phyloP scores from a whole-genome alignment of 2,797 vertebrate genomes.

The Gouania willdenowi region DNA sequence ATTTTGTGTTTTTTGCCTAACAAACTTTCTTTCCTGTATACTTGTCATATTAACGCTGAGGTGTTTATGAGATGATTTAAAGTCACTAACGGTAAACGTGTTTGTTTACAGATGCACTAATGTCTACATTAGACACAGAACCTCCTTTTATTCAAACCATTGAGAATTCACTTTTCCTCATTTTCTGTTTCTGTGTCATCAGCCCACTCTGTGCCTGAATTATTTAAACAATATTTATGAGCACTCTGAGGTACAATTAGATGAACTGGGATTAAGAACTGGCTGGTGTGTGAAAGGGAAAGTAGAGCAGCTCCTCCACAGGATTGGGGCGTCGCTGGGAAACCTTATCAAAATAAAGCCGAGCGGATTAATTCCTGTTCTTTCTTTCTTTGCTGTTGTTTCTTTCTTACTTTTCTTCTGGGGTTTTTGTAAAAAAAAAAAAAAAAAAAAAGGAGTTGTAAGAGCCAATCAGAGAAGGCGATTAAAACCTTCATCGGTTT shows the following conservation, averaged over 20 bases:
- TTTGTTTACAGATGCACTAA: too few species aligned
- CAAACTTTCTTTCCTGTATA: too few species aligned
- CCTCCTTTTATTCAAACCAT: too few species aligned
- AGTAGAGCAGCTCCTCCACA: constrained; percentile 57
- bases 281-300: constrained; percentile 60
- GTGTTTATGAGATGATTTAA: too few species aligned
- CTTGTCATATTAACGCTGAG: too few species aligned
- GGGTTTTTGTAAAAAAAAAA: too few species aligned
- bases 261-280: constrained; percentile 74
- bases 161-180: too few species aligned
- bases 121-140: too few species aligned
- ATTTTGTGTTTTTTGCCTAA: too few species aligned
- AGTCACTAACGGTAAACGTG: too few species aligned
- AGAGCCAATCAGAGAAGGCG: constrained; percentile 54
- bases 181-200: constrained; percentile 72
- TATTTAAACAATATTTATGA: constrained; percentile 80
- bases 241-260: constrained; percentile 79
- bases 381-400: constrained; percentile 23
- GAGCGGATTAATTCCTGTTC: constrained; percentile 56
- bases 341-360: constrained; percentile 71
- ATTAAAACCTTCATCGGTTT: too few species aligned
- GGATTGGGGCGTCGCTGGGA: constrained; percentile 60
- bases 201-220: constrained; percentile 69
- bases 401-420: constrained; percentile 11
- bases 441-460: constrained; percentile 59